phyloP scores from a whole-genome alignment of 1,140 invertebrate genomes.

The Campoletis sonorensis region DNA sequence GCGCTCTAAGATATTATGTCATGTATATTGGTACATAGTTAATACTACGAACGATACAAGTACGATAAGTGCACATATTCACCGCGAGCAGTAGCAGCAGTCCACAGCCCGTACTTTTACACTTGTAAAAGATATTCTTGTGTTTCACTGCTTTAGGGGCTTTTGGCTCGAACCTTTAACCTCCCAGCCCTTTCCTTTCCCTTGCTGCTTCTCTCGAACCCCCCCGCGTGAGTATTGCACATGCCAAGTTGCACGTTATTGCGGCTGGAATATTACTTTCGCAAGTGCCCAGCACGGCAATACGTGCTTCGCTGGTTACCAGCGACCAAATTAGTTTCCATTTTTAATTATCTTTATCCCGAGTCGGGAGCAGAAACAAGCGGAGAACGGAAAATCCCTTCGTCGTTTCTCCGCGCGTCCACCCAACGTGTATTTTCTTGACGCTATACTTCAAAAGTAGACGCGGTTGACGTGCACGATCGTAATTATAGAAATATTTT shows the following conservation, averaged over 20 bases:
- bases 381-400: not conserved
- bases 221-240: constrained; percentile 11
- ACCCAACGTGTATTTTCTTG: too few species aligned
- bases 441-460: too few species aligned
- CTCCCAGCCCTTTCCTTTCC: not conserved
- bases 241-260: constrained; percentile 38
- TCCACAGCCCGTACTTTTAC: not conserved
- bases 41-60: not conserved
- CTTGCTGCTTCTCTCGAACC: not conserved
- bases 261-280: constrained; percentile 49
- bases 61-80: constrained; percentile 22
- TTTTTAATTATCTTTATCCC: constrained; percentile 51
- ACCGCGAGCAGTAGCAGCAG: not conserved
- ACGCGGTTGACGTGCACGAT: too few species aligned
- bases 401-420: not conserved
- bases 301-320: constrained; percentile 29
- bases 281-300: constrained; percentile 44
- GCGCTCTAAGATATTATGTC: not conserved
- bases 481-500: too few species aligned
- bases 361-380: not conserved
- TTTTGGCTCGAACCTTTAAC: constrained; percentile 2
- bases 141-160: not conserved
- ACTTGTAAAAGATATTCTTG: constrained; percentile 21
- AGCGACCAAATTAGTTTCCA: constrained; percentile 53
- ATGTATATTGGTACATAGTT: constrained; percentile 7